Base-by-base conservation (phyloP, 1,140 invertebrate genomes). In the Plectrocnemia conspersa region DNA sequence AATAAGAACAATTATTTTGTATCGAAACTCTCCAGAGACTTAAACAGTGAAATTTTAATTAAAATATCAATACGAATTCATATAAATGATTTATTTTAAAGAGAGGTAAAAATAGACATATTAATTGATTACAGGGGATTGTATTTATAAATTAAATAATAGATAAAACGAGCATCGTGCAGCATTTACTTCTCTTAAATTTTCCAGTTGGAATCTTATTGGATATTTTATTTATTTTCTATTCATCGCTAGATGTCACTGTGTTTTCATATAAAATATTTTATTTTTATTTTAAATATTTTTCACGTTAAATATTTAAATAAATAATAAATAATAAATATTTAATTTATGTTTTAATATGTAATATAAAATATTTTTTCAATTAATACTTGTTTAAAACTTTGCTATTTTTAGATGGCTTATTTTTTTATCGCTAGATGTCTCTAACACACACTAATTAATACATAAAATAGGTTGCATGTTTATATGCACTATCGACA, bases 151-250 rank as follows among this genome's bases (percentile, higher is more conserved):
- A n/a, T n/a, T n/a, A n/a, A n/a, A n/a, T n/a, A n/a, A n/a, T n/a
- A n/a, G n/a, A n/a, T n/a, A n/a, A n/a, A n/a, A 16, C 15, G 38
- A 1, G 45, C 45, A 47, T 22, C 45, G 45, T 35, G 45, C 45
- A 33, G 27, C 45, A 47, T 47, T 35, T 47, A 19, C 45, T 32
- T 45, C 23, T 40, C 18, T 40, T 15, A 18, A 9, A 3, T 6
- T 18, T 36, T 16, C 5, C 10, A 18, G 13, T 40, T 5, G 15
- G 9, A 40, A 15, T 40, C 10, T 40, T 40, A 36, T 36, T 13
- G 4, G 13, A 36, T 6, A 40, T n/a, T 16, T 40, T 40, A 18
- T 19, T 40, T 5, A 16, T 40, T 19, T 36, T 35, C 47, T 35
- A 36, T 25, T 36, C 16, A 23, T 7, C 16, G 18, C 33, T 49